Percentiles rank a stretch among this genome's conserved stretches.
phyloP scores from a whole-genome alignment of 2,797 vertebrate genomes.

The Perodicticus potto region DNA sequence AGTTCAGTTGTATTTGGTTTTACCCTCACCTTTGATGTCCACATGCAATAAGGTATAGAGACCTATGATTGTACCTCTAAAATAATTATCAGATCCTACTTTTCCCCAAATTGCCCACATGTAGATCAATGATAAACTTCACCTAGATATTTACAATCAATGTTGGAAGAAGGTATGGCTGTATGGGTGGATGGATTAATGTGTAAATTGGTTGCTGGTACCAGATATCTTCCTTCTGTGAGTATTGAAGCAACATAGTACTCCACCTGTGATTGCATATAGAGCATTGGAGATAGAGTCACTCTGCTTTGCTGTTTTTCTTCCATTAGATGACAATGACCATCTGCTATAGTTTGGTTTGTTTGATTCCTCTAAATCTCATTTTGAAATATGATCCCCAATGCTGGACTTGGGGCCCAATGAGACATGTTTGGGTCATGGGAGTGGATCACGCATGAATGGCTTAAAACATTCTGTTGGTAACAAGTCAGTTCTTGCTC shows the following conservation, averaged over 20 bases:
- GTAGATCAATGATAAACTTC: not conserved
- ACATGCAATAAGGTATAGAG: not conserved
- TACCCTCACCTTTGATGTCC: not conserved
- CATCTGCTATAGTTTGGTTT: not conserved
- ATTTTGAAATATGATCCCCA: not conserved
- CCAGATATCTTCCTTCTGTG: not conserved
- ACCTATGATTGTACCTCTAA: not conserved
- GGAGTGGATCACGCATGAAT: too few relatives aligned
- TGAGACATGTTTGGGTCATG: not conserved
- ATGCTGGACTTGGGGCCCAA: too few relatives aligned
- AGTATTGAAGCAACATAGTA: too few relatives aligned
- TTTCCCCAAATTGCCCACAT: not conserved
- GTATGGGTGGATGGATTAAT: not conserved
- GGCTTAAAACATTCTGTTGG: not conserved
- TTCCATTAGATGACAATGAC: not conserved
- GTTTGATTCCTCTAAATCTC: not conserved
- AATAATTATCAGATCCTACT: not conserved
- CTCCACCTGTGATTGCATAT: not conserved
- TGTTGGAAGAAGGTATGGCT: not conserved
- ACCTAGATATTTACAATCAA: not conserved
- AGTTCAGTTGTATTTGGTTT: not conserved
- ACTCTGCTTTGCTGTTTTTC: not conserved
- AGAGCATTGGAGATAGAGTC: not conserved
- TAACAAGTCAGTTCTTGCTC: not conserved
- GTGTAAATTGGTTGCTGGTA: not conserved